Percentiles rank a stretch among this genome's conserved stretches.
Evolutionary conservation across 1,140 invertebrate genomes (phyloP).

Genomic region (Diplogasteroides magnus): DNA sequence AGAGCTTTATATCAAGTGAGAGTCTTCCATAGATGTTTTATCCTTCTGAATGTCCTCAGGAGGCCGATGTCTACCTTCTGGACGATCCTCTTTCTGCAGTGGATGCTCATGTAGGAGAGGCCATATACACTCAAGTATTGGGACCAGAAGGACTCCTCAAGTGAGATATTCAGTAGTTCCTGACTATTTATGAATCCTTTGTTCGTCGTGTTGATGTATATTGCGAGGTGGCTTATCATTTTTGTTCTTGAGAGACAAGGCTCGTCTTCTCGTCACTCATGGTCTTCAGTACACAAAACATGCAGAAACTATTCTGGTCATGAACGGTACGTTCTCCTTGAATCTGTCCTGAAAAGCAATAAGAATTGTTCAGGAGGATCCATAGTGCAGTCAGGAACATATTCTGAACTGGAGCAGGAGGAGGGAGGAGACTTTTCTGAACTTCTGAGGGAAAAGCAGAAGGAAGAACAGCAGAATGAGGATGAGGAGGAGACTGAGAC

Average conservation of each 20-base stretch:
- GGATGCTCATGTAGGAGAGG: slow-evolving; percentile 5
- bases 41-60: neutral
- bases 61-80: slow-evolving; percentile 17
- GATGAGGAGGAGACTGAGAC: no score
- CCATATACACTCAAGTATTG: slow-evolving; percentile 10
- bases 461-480: no score
- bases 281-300: neutral
- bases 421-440: slow-evolving; percentile 6
- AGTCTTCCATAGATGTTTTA: neutral
- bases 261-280: slow-evolving; percentile 9
- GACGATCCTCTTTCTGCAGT: slow-evolving; percentile 14
- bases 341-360: slow-evolving; percentile 3
- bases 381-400: slow-evolving; percentile 3
- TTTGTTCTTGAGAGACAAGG: slow-evolving; percentile 7
- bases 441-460: neutral
- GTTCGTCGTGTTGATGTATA: no score
- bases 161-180: no score
- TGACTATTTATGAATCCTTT: no score
- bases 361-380: slow-evolving; percentile 6
- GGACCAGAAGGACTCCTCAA: slow-evolving; percentile 6
- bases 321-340: neutral
- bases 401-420: slow-evolving; percentile 7
- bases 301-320: neutral
- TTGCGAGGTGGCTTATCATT: no score
- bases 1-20: slow-evolving; percentile 57